Conservation (phyloP, 2,797 vertebrate species). For the Darevskia mixta region DNA sequence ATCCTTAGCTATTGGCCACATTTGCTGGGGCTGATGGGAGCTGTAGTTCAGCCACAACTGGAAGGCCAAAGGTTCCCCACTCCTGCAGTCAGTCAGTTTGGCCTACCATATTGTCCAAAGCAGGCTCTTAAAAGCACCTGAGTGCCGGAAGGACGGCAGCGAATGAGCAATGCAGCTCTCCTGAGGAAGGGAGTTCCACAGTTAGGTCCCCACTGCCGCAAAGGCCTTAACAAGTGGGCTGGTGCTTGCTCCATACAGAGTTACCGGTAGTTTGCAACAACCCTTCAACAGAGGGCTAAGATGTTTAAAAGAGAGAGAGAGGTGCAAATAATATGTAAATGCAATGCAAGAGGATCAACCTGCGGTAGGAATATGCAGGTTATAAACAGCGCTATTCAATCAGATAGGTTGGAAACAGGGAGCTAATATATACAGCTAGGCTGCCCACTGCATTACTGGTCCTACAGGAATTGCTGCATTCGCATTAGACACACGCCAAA, state of each 20-base stretch:
- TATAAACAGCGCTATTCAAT: not conserved
- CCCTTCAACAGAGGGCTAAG: not conserved
- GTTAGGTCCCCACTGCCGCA: too few species aligned
- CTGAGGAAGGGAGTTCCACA: too few species aligned
- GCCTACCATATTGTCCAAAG: too few species aligned
- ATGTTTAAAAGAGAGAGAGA: not conserved
- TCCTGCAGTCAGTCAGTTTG: too few species aligned
- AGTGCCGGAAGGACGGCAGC: too few species aligned
- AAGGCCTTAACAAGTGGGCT: not conserved
- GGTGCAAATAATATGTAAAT: not conserved
- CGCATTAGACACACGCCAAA: slow-evolving; percentile 23
- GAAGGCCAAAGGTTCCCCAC: too few species aligned
- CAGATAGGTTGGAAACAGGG: not conserved
- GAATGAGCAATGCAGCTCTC: too few species aligned
- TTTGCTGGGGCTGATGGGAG: too few species aligned
- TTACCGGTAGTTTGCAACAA: not conserved
- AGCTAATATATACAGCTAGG: not conserved
- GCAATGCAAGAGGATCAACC: not conserved
- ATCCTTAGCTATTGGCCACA: too few species aligned
- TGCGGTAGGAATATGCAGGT: not conserved
- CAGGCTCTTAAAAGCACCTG: too few species aligned
- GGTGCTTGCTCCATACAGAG: not conserved
- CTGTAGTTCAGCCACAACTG: too few species aligned
- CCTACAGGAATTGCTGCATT: slow-evolving; percentile 33
- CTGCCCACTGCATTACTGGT: not conserved